A percentile compares a stretch with the other conserved stretches of the same genome.
Conservation (phyloP, 1,140 invertebrate genomes). For the Pissodes strobi region DNA sequence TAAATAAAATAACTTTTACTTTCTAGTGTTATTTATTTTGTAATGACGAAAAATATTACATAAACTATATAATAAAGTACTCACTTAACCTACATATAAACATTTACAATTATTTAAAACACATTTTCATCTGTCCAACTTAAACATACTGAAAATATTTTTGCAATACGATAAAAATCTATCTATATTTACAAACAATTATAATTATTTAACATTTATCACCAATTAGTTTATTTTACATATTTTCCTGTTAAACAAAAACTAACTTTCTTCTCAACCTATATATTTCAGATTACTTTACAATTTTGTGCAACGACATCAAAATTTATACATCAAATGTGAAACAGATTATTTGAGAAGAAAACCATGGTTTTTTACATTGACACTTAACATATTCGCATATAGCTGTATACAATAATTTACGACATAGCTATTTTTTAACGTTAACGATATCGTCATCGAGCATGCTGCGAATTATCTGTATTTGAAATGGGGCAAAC, state of each 20-base stretch:
- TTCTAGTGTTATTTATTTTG: constrained; percentile 41
- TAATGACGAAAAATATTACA: constrained; percentile 51
- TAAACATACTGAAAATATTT: constrained; percentile 17
- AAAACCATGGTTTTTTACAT: too few species aligned
- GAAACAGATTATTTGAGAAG: too few species aligned
- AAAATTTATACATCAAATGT: too few species aligned
- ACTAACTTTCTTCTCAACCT: background rate
- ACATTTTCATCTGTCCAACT: constrained; percentile 8
- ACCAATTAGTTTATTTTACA: constrained; percentile 19
- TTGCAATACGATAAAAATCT: constrained; percentile 29
- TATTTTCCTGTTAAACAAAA: background rate
- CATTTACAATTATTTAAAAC: constrained; percentile 30
- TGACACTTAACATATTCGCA: too few species aligned
- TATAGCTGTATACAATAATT: too few species aligned
- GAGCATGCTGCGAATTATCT: too few species aligned
- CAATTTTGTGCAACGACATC: background rate
- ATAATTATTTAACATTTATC: constrained; percentile 35
- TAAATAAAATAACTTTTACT: too few species aligned
- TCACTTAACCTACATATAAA: constrained; percentile 47
- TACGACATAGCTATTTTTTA: too few species aligned
- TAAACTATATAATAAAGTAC: constrained; percentile 52
- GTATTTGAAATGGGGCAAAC: too few species aligned
- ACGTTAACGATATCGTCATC: too few species aligned
- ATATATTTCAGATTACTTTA: background rate
- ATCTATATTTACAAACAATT: constrained; percentile 36